These are phyloP conservation scores for Venusia cambrica DNA, from an alignment of 2,888 invertebrate genomes.

Conservation along the genomic window DNA sequence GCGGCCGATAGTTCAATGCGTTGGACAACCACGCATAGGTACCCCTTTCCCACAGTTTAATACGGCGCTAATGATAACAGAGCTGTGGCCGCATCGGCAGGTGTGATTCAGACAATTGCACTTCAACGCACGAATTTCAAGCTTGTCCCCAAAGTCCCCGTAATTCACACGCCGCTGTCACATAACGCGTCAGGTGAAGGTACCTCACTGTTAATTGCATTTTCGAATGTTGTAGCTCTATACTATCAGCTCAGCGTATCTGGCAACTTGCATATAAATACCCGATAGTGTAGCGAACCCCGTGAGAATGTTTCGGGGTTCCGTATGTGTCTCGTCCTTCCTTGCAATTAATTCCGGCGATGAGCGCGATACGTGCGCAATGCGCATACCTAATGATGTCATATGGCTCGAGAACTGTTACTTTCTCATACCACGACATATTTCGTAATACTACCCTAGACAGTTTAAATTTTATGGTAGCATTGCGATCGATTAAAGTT, in stretches of 20 bases:
- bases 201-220: slow-evolving; percentile 13
- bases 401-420: slow-evolving; percentile 49
- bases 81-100: slow-evolving; percentile 53
- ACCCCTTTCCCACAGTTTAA: slow-evolving; percentile 53
- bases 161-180: slow-evolving; percentile 40
- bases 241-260: slow-evolving; percentile 17
- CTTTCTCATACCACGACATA: slow-evolving; percentile 59
- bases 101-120: slow-evolving; percentile 64
- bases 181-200: slow-evolving; percentile 23
- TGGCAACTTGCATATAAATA: slow-evolving; percentile 22
- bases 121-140: slow-evolving; percentile 53
- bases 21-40: slow-evolving; percentile 32
- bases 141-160: slow-evolving; percentile 44
- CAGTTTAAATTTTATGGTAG: slow-evolving; percentile 25
- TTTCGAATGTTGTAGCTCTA: slow-evolving; percentile 12
- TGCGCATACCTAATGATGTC: slow-evolving; percentile 67
- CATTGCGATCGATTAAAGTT: slow-evolving; percentile 26
- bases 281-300: slow-evolving; percentile 30
- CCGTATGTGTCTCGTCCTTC: slow-evolving; percentile 67
- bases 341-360: slow-evolving; percentile 75
- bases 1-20: slow-evolving; percentile 26
- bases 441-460: slow-evolving; percentile 31
- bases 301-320: slow-evolving; percentile 61
- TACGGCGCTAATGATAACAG: slow-evolving; percentile 46
- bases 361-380: slow-evolving; percentile 65